Conservation (phyloP, 1,140 invertebrate genomes). For the Lepidurus couesii region DNA sequence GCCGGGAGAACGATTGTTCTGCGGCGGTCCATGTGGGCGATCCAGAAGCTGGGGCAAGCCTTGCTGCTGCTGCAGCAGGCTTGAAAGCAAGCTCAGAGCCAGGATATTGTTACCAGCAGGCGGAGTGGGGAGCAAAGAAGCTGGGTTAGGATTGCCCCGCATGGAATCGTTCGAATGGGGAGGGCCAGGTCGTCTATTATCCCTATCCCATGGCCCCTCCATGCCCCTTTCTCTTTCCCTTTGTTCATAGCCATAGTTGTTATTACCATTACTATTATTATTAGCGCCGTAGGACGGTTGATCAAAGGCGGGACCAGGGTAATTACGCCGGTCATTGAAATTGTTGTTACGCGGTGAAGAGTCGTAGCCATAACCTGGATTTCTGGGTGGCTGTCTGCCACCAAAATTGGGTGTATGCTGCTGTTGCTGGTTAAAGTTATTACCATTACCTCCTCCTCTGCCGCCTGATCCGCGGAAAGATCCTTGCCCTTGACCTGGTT, state of each 20-base stretch:
- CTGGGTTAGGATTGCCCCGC: conserved; percentile 2
- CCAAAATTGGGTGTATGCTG: background rate
- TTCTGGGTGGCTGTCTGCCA: background rate
- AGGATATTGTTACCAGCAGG: conserved; percentile 1
- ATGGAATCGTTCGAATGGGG: background rate
- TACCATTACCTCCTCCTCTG: conserved; percentile 10
- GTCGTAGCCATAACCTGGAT: background rate
- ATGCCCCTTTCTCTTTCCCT: background rate
- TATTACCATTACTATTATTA: background rate
- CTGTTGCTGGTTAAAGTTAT: background rate
- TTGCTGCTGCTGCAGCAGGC: conserved; percentile 8
- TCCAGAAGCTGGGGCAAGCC: background rate
- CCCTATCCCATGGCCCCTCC: background rate
- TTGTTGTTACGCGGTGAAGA: background rate
- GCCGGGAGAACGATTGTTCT: background rate
- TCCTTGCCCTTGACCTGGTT: background rate
- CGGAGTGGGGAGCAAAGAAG: background rate
- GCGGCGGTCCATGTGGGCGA: background rate
- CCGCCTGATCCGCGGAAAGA: background rate
- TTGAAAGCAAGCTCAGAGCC: background rate
- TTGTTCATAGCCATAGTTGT: background rate
- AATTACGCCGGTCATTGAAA: conserved; percentile 5
- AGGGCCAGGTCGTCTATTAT: conserved; percentile 1
- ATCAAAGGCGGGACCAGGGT: background rate
- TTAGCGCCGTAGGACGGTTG: background rate